phyloP scores from a whole-genome alignment of 1,140 invertebrate genomes.

The Diachasmimorpha longicaudata region DNA sequence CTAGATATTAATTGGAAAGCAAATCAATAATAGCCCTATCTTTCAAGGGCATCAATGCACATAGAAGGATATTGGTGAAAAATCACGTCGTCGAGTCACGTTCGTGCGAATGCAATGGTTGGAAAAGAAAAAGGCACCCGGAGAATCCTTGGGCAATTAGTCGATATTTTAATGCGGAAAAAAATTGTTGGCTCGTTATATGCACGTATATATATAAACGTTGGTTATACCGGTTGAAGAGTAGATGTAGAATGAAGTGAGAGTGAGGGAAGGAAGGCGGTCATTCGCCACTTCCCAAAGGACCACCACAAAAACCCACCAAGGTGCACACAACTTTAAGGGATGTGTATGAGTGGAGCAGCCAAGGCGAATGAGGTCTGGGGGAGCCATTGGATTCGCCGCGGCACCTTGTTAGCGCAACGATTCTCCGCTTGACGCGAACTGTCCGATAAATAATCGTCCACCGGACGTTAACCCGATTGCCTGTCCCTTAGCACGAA shows the following conservation, averaged over 20 bases:
- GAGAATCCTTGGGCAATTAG: constrained; percentile 62
- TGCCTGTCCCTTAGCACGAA: constrained; percentile 31
- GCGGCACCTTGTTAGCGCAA: constrained; percentile 63
- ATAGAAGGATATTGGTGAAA: constrained; percentile 22
- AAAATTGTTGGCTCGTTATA: constrained; percentile 58
- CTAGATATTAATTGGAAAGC: not conserved
- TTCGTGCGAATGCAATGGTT: constrained; percentile 41
- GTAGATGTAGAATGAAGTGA: not conserved
- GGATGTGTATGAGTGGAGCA: not conserved
- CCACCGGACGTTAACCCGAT: constrained; percentile 57
- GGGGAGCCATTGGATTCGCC: constrained; percentile 33
- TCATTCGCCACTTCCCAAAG: constrained; percentile 47
- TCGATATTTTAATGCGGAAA: constrained; percentile 64
- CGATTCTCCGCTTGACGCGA: constrained; percentile 52
- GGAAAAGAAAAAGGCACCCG: constrained; percentile 37
- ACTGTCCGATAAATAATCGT: constrained; percentile 51
- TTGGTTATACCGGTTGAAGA: constrained; percentile 34
- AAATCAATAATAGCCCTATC: not conserved
- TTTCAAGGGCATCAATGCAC: not conserved
- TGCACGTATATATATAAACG: constrained; percentile 23
- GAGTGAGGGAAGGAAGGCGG: constrained; percentile 26
- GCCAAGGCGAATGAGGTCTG: constrained; percentile 13
- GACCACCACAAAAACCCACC: constrained; percentile 54
- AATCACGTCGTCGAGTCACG: constrained; percentile 50
- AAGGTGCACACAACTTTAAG: not conserved